phyloP scores from a whole-genome alignment of 2,888 invertebrate genomes.

The Archips xylosteana region DNA sequence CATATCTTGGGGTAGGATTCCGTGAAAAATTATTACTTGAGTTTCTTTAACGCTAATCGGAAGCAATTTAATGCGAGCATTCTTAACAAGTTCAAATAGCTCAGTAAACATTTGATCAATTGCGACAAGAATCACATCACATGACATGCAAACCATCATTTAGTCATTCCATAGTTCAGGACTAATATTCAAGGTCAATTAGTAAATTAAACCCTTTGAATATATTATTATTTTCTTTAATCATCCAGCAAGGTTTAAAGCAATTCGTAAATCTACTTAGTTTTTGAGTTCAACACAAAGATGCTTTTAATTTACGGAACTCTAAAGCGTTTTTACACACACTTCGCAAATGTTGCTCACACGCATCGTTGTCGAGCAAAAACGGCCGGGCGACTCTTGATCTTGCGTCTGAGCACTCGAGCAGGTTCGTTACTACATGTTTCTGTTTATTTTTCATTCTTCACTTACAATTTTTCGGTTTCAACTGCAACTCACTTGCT shows the following conservation, averaged over 20 bases:
- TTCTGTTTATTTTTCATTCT: constrained; percentile 44
- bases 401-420: constrained; percentile 54
- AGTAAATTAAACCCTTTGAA: neutral
- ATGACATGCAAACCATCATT: constrained; percentile 26
- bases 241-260: neutral
- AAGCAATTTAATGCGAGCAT: neutral
- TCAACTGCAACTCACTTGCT: constrained; percentile 5
- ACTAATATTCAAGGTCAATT: neutral
- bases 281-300: neutral
- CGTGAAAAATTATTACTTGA: neutral
- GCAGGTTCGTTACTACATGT: constrained; percentile 51
- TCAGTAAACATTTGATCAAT: constrained; percentile 5
- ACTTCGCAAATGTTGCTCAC: constrained; percentile 77
- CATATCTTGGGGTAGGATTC: constrained; percentile 16
- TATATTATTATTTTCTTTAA: neutral
- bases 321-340: constrained; percentile 52
- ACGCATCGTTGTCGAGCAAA: constrained; percentile 69
- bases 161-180: constrained; percentile 12
- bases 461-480: constrained; percentile 33
- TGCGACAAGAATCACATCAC: constrained; percentile 25
- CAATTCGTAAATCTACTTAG: neutral
- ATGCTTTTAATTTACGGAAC: constrained; percentile 28
- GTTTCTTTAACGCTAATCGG: neutral
- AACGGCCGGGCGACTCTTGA: constrained; percentile 63
- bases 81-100: neutral